Base-by-base conservation (phyloP, 2,113 vertebrate genomes). In the Bothrops jararaca region DNA sequence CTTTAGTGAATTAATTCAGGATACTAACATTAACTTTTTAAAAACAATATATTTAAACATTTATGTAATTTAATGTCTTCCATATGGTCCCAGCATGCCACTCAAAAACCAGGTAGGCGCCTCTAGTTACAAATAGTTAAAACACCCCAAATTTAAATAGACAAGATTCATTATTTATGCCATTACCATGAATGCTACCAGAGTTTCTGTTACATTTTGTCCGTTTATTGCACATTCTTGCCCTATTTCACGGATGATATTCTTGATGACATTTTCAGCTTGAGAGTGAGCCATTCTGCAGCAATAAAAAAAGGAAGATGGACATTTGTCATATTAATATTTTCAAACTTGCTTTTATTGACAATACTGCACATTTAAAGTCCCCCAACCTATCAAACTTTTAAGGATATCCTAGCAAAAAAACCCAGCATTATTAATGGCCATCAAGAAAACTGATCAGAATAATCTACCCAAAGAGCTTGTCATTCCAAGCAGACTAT, bases 141-240 rank as follows among this genome's bases (percentile, higher is more conserved):
- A 80, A 18, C 74, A 9, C 18, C 5, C 74, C 34, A 80, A 22
- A 58, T 20, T 64, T 3, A 0, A 91, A 93, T 6, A 3, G 1
- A 93, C 18, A 80, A n/a, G 90, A 89, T 54, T 50, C 29, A 7
- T 91, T 80, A 50, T 64, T 80, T 15, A 24, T 48, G 89, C 4
- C 3, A 97, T 98, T 95, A 99, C 99, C 98, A 98, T 97, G 94
- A 99, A 99, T 1, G 98, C 98, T 89, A 97, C 97, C 94, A 99
- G 89, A 4, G 98, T 98, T 95, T 98, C 98, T 0, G 98, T 97
- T 58, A 98, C 95, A 0, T 53, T 92, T 0, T 98, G 96, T 91
- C 98, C 98, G 42, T 53, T 97, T 42, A 88, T 88, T 0, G 96
- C 95, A 86, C 99, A 99, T 95, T 97, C 95, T 90, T 97, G 97